Base-by-base conservation (phyloP, 30 jellyfish, hydroid and myxozoan species). In the Aurelia aurita region DNA sequence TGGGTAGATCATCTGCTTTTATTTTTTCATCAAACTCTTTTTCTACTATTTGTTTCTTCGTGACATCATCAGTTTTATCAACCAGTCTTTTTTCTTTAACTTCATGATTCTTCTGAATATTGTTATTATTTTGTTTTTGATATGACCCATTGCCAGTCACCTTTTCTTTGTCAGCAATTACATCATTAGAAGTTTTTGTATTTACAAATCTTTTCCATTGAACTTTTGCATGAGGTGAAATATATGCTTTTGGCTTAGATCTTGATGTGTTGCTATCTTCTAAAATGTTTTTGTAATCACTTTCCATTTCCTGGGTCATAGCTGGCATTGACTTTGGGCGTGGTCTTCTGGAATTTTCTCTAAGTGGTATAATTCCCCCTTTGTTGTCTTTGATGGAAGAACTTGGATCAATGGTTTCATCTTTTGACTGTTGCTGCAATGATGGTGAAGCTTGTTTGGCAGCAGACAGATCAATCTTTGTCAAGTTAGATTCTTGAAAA, bases 251-350 rank as follows among this genome's bases (percentile, higher is more conserved):
- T 14, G 86, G 93, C n/a, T 39, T 62, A 2, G 58, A 22, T 18
- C 54, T 65, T 11, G 45, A 19, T 19, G 59, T 15, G 12, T 7
- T 35, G 16, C n/a, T 18, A 14, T 60, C 13, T 7, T 44, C 80
- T 1, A 11, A 68, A 10, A 12, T 66, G 16, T 16, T 58, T 22
- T 80, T 26, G 35, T 12, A 66, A 23, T 53, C 69, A 8, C 10
- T 80, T 39, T 35, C 51, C 43, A 20, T 19, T 45, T 71, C 85
- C 22, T 74, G 49, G 57, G 72, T 83, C 45, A 70, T 83, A 47
- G 32, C 32, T 69, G 93, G 93, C 93, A 83, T 59, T 5, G 93
- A 83, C 47, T 61, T 53, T 49, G 93, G 93, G 4, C 93, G 79
- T 10, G 47, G 72, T 51, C 43, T 83, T 44, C 44, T 83, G 29